A percentile compares a stretch with the other conserved stretches of the same genome.
These are phyloP conservation scores for Triops cancriformis DNA, from an alignment of 1,140 invertebrate genomes.

Conservation along the genomic window DNA sequence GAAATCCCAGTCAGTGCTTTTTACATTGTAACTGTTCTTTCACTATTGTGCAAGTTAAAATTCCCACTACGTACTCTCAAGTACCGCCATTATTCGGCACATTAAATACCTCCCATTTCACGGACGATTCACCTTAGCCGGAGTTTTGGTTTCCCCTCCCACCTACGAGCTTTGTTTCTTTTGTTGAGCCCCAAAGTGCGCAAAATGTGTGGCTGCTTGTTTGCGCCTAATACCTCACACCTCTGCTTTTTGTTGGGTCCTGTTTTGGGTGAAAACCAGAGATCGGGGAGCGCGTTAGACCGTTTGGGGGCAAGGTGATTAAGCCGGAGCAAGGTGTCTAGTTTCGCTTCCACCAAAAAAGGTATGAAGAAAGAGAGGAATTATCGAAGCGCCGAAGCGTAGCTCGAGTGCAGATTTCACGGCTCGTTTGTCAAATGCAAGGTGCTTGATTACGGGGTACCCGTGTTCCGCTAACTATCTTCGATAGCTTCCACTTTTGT, in stretches of 20 bases:
- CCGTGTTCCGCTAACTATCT: neutral
- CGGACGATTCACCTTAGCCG: neutral
- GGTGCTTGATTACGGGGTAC: neutral
- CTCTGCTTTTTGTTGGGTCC: too few relatives aligned
- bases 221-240: too few relatives aligned
- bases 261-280: too few relatives aligned
- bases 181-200: too few relatives aligned
- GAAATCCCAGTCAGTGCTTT: neutral
- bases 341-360: neutral
- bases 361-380: neutral
- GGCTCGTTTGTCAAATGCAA: neutral
- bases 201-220: too few relatives aligned
- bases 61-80: too few relatives aligned
- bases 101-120: neutral
- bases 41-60: too few relatives aligned
- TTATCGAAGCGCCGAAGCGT: neutral
- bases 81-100: too few relatives aligned
- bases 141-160: too few relatives aligned
- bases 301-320: neutral
- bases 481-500: neutral
- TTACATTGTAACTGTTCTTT: too few relatives aligned
- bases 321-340: neutral
- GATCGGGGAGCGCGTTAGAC: neutral
- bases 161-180: too few relatives aligned
- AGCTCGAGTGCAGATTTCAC: conserved; percentile 10